phyloP scores from a whole-genome alignment of 2,888 invertebrate species.

The Sceliomorpha sp. region DNA sequence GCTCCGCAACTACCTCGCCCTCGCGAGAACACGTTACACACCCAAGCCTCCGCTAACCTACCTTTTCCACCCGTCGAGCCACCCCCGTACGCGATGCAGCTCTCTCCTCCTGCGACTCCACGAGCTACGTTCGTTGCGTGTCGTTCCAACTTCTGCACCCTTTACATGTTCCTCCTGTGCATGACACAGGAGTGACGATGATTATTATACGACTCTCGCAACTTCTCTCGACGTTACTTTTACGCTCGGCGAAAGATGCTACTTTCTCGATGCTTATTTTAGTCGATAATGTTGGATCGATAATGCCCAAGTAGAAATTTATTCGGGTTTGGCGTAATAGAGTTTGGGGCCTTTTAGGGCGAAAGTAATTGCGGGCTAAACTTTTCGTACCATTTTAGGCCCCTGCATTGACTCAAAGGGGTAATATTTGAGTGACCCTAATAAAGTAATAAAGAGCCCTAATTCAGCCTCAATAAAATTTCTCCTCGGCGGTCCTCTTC shows the following conservation, averaged over 20 bases:
- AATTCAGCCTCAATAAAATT: too few relatives aligned
- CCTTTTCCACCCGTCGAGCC: constrained; percentile 48
- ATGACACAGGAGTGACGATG: constrained; percentile 43
- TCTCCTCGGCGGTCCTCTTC: too few relatives aligned
- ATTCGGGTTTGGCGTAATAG: too few relatives aligned
- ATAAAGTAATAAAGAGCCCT: too few relatives aligned
- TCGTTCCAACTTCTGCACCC: constrained; percentile 54
- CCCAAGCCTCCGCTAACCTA: constrained; percentile 50
- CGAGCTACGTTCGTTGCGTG: constrained; percentile 47
- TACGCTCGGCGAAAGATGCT: constrained; percentile 17
- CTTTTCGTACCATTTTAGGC: too few relatives aligned
- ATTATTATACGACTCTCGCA: constrained; percentile 48
- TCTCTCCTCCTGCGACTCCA: constrained; percentile 46
- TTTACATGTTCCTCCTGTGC: constrained; percentile 48
- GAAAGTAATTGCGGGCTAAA: too few relatives aligned
- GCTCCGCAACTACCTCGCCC: constrained; percentile 21
- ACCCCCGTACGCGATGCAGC: constrained; percentile 50
- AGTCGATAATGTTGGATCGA: too few relatives aligned
- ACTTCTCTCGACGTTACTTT: constrained; percentile 40
- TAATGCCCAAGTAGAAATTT: too few relatives aligned
- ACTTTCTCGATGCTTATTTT: constrained; percentile 6
- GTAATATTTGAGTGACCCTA: too few relatives aligned
- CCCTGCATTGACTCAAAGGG: too few relatives aligned
- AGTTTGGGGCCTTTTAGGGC: too few relatives aligned
- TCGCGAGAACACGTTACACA: constrained; percentile 41